These are phyloP conservation scores for Synergus umbraculus DNA, from an alignment of 2,888 invertebrate species.

Conservation along the genomic window DNA sequence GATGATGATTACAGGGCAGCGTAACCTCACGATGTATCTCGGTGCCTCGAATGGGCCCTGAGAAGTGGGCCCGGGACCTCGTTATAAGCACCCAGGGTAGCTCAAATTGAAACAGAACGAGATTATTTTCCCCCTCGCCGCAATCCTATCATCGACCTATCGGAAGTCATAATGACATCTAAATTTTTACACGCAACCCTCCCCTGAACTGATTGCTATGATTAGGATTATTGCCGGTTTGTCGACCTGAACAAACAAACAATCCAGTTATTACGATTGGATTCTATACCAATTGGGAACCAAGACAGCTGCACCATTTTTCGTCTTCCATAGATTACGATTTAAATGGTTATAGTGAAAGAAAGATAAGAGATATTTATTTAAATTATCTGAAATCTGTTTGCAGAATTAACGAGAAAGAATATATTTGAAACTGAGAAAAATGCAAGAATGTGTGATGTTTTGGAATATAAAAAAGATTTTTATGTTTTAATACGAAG, in stretches of 20 bases:
- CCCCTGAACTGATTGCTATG: slow-evolving; percentile 50
- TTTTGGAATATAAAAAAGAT: not conserved
- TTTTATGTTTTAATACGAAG: not conserved
- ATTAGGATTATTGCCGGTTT: slow-evolving; percentile 62
- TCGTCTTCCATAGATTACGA: not conserved
- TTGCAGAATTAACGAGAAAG: no score
- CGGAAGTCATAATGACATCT: slow-evolving; percentile 64
- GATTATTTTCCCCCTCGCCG: slow-evolving; percentile 31
- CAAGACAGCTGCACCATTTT: slow-evolving; percentile 53
- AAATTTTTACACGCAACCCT: slow-evolving; percentile 52
- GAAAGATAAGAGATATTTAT: no score
- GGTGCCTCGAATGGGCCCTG: slow-evolving; percentile 43
- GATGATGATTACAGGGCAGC: slow-evolving; percentile 74
- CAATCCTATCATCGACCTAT: slow-evolving; percentile 6
- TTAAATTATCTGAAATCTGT: no score
- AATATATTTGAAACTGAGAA: not conserved
- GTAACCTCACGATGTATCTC: slow-evolving; percentile 46
- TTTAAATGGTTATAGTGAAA: not conserved
- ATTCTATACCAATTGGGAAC: slow-evolving; percentile 27
- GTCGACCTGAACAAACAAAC: slow-evolving; percentile 65
- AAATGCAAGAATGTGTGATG: not conserved
- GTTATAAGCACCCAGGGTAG: slow-evolving; percentile 62
- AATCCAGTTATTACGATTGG: slow-evolving; percentile 46
- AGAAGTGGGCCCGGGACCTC: slow-evolving; percentile 50
- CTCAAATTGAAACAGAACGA: slow-evolving; percentile 70